phyloP scores from a whole-genome alignment of 2,797 vertebrate genomes.

The Eulemur coronatus region DNA sequence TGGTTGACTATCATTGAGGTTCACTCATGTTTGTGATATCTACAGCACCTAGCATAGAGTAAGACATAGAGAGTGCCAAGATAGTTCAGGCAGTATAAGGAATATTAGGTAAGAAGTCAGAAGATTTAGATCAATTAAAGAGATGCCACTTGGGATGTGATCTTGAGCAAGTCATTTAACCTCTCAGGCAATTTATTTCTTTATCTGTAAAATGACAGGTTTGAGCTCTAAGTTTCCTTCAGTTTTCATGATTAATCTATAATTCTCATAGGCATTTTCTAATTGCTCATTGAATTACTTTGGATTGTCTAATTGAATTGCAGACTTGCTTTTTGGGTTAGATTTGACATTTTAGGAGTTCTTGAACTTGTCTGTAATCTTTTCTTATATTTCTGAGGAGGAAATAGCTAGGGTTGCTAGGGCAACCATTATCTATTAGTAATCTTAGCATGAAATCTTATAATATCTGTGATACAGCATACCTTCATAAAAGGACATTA shows the following conservation, averaged over 20 bases:
- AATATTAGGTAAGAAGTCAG: not conserved
- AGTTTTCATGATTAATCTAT: not conserved
- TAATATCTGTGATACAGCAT: not conserved
- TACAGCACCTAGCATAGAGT: not conserved
- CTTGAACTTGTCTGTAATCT: not conserved
- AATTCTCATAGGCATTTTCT: not conserved
- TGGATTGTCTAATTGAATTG: not conserved
- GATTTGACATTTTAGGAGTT: not conserved
- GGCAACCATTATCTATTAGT: slow-evolving; percentile 5
- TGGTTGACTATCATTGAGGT: not conserved
- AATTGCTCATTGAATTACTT: not conserved
- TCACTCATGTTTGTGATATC: not conserved
- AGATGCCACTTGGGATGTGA: not conserved
- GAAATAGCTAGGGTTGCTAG: slow-evolving; percentile 8
- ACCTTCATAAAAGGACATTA: not conserved
- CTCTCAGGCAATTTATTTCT: not conserved
- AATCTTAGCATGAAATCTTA: not conserved
- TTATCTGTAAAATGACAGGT: not conserved
- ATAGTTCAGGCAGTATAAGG: not conserved
- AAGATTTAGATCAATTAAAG: slow-evolving; percentile 5
- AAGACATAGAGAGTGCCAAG: not conserved
- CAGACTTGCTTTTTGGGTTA: not conserved
- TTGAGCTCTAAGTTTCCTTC: not conserved
- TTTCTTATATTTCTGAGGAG: slow-evolving; percentile 4
- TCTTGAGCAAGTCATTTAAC: not conserved